phyloP scores from a whole-genome alignment of 2,888 invertebrate genomes.

The Lacanobia wlatinum region DNA sequence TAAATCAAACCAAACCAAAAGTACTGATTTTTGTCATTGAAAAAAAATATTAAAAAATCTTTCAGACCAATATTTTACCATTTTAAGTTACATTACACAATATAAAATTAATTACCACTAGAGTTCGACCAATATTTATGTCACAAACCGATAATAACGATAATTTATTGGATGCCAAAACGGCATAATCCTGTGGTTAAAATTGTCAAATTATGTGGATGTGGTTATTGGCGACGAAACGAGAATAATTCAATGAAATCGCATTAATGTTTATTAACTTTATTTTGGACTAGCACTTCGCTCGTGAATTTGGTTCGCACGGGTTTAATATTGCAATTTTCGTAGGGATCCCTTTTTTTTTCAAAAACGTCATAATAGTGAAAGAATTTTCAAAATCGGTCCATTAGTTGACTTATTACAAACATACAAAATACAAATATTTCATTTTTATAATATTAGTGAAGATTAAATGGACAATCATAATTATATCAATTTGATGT shows the following conservation, averaged over 20 bases:
- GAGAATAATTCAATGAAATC: slow-evolving; percentile 1
- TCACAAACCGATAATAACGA: background rate
- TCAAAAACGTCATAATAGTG: no score
- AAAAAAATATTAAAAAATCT: background rate
- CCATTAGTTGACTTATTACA: no score
- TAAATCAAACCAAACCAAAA: background rate
- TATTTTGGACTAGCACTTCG: background rate
- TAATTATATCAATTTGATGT: background rate
- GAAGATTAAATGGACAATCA: background rate
- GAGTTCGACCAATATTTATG: background rate
- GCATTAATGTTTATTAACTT: background rate
- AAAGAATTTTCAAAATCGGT: no score
- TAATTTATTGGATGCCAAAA: slow-evolving; percentile 4
- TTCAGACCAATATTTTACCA: no score
- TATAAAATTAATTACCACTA: background rate
- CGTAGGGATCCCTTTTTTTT: no score
- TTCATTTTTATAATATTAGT: no score
- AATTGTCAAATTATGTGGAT: slow-evolving; percentile 5
- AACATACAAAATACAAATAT: no score
- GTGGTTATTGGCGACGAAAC: slow-evolving; percentile 10
- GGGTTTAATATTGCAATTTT: no score
- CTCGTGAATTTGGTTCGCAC: no score
- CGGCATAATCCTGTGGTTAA: slow-evolving; percentile 7
- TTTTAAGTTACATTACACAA: no score
- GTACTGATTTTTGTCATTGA: no score